Percentiles rank a stretch among this genome's conserved stretches.
These are phyloP conservation scores for Aselliscus stoliczkanus DNA, from an alignment of 2,797 vertebrate genomes.

Conservation along the genomic window DNA sequence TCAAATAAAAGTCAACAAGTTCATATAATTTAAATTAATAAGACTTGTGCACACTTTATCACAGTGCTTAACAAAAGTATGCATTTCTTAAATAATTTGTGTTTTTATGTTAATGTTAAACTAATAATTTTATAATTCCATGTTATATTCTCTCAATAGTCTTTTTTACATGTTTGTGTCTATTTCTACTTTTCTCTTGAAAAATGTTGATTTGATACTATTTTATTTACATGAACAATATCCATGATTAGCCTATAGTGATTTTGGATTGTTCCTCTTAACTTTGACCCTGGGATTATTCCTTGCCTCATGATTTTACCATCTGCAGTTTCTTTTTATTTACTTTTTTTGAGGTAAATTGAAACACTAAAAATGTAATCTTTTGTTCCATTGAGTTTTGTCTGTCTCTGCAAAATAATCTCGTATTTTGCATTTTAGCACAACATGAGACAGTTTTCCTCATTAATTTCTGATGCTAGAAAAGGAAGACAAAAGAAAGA, in stretches of 20 bases:
- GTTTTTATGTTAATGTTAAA: background rate
- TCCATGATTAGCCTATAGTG: background rate
- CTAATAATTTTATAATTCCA: background rate
- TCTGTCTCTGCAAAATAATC: background rate
- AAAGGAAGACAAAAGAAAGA: background rate
- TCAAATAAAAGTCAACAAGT: background rate
- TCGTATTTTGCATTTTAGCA: background rate
- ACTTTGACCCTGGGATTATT: background rate
- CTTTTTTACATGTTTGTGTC: background rate
- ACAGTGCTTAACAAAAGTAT: background rate
- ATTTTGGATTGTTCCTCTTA: background rate
- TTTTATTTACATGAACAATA: background rate
- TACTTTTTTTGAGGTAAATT: background rate
- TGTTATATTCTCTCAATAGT: background rate
- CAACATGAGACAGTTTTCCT: background rate
- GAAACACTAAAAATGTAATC: background rate
- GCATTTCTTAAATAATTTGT: background rate
- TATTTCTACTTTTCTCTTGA: background rate
- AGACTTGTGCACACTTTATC: background rate
- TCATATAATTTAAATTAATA: background rate
- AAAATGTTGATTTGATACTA: background rate
- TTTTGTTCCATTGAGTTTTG: background rate
- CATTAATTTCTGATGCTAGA: background rate
- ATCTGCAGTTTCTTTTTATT: background rate
- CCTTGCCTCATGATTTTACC: background rate